These are phyloP conservation scores for Pangasius djambal DNA, from an alignment of 2,797 vertebrate species.

Conservation along the genomic window DNA sequence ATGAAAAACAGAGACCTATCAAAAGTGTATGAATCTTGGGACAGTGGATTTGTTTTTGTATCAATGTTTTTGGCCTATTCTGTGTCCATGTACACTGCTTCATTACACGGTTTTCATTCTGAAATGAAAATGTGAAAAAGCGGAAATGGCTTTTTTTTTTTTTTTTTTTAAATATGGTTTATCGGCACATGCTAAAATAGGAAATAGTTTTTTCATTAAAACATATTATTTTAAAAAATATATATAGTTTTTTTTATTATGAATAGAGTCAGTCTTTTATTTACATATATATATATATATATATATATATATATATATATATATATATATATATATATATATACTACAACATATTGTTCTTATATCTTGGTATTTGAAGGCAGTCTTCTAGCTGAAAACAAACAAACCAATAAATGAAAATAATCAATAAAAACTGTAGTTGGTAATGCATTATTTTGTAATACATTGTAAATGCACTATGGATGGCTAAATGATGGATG, in stretches of 20 bases:
- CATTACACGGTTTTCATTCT: not conserved
- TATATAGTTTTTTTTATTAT: not conserved
- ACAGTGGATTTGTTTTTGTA: not conserved
- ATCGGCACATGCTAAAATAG: not conserved
- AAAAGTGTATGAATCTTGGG: not conserved
- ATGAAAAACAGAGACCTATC: not conserved
- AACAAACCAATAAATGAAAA: not conserved
- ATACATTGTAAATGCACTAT: not conserved
- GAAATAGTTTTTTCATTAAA: not conserved
- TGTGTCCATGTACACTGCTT: not conserved
- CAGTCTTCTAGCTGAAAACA: not conserved
- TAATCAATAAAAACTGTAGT: not conserved
- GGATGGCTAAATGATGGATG: conserved; percentile 39
- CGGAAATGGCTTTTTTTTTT: not conserved
- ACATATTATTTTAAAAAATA: not conserved
- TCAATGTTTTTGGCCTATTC: not conserved
- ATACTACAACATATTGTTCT: not conserved
- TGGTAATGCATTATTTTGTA: not conserved
- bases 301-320: not conserved
- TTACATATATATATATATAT: not conserved
- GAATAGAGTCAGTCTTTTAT: too few relatives aligned
- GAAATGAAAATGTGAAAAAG: not conserved
- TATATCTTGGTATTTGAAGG: not conserved
- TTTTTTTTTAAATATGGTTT: not conserved
- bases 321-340: not conserved